These are phyloP conservation scores for Oostethus manadensis DNA, from an alignment of 2,113 vertebrate genomes.

Conservation along the genomic window DNA sequence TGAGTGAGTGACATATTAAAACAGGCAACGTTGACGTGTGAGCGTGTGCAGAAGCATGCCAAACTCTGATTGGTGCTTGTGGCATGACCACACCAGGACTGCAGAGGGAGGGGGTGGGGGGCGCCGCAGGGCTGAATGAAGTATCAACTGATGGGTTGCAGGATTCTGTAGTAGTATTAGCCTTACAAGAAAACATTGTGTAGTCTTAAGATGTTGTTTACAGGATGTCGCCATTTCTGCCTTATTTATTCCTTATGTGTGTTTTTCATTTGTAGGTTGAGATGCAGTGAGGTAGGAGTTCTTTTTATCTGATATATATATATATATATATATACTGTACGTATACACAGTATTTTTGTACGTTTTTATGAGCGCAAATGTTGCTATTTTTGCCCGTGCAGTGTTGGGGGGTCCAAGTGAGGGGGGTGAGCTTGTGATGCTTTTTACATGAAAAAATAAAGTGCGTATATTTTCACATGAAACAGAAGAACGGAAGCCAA, in stretches of 20 bases:
- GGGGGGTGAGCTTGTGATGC: slow-evolving; percentile 20
- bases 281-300: slow-evolving; percentile 17
- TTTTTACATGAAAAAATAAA: slow-evolving; percentile 80
- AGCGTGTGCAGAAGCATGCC: slow-evolving; percentile 56
- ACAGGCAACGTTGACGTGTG: no score
- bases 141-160: no score
- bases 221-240: slow-evolving; percentile 66
- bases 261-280: slow-evolving; percentile 44
- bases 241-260: slow-evolving; percentile 69
- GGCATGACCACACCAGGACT: slow-evolving; percentile 37
- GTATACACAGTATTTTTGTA: no score
- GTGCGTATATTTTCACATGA: slow-evolving; percentile 78
- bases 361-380: slow-evolving; percentile 68
- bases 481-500: slow-evolving; percentile 10
- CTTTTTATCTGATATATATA: slow-evolving; percentile 17
- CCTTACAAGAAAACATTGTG: slow-evolving; percentile 72
- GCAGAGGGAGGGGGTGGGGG: slow-evolving; percentile 13
- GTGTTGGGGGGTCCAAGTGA: slow-evolving; percentile 47
- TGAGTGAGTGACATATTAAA: slow-evolving; percentile 9
- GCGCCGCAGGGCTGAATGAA: no score
- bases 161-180: slow-evolving; percentile 67
- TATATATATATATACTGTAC: no score
- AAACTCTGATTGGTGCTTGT: slow-evolving; percentile 61
- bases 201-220: slow-evolving; percentile 76
- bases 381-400: slow-evolving; percentile 61